Evolutionary conservation across 2,797 vertebrate genomes (phyloP), one percentile per base, ranked within the genome.

Genomic region (Epinephelus malabaricus): DNA sequence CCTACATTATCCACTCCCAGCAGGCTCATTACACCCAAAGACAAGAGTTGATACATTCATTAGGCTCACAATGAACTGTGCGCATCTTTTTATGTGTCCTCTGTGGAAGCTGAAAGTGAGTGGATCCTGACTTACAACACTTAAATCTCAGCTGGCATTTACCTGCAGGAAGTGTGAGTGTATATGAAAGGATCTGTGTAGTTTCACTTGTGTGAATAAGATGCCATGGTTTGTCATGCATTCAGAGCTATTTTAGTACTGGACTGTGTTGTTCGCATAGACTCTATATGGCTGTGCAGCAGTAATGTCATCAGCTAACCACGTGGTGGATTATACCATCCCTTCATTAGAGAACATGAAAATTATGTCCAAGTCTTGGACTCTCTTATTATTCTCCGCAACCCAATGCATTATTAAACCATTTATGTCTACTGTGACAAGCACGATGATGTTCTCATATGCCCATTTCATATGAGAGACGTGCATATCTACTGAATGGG

Each of bases 1-100:
- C 82, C 83, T 73, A 53, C 62, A 78, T 83, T 82, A 82, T 69
- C 75, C 79, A 68, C 70, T 89, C 81, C 79, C 83, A 67, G 27
- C 58, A 67, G 81, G 62, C 78, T 82, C 79, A 88, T 88, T 88
- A 79, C 63, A 75, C 60, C 45, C 45, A 53, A 77, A 84, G 61
- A 69, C 67, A 67, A 17, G 56, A 76, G 81, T 64, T 81, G 61
- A 82, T 70, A 60, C 59, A 65, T 75, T 86, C 75, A 89, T 88
- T 89, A 76, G 69, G 71, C 73, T 81, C 64, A 69, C 76, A 76
- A 65, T 88, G 70, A 83, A 79, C 76, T 50, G 55, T 77, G 71
- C 67, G 80, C 73, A 83, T 80, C 75, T 76, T 69, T 83, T 78
- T 65, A 79, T 86, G 78, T 66, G 58, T 74, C 76, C 51, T 49